Conservation (phyloP, 2,797 vertebrate species). For the Gouania willdenowi region DNA sequence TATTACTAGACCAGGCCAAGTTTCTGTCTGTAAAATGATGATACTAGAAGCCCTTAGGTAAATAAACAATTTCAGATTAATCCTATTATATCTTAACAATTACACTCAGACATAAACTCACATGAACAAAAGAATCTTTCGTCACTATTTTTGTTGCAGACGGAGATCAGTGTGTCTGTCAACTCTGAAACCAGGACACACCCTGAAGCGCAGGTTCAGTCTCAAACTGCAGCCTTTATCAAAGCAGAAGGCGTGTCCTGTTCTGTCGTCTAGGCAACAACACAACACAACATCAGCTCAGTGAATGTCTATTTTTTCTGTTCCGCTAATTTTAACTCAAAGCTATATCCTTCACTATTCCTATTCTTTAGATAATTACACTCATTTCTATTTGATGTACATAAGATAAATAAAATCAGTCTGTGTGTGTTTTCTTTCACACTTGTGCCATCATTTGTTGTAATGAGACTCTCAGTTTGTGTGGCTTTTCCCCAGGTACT, state of each 20-base stretch:
- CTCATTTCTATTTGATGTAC: no score
- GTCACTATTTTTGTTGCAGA: background rate
- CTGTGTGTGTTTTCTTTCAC: no score
- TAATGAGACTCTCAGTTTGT: no score
- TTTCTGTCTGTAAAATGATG: constrained; percentile 2
- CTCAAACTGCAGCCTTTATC: constrained; percentile 4
- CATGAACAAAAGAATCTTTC: background rate
- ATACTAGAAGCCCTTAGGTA: background rate
- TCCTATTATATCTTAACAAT: no score
- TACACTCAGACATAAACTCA: background rate
- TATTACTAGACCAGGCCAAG: background rate
- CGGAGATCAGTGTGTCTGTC: constrained; percentile 8
- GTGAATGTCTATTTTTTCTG: no score
- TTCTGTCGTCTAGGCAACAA: constrained; percentile 11
- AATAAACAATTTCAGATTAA: background rate
- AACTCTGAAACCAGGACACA: constrained; percentile 13
- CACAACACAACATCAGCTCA: constrained; percentile 5
- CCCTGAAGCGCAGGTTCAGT: constrained; percentile 17
- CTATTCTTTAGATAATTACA: no score
- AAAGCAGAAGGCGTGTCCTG: no score
- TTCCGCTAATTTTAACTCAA: no score
- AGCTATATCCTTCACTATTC: no score
- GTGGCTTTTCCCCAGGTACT: no score
- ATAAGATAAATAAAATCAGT: no score
- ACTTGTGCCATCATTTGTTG: no score